Evolutionary conservation across 2,888 invertebrate genomes (phyloP).

Genomic region (Temnothorax ravouxi): DNA sequence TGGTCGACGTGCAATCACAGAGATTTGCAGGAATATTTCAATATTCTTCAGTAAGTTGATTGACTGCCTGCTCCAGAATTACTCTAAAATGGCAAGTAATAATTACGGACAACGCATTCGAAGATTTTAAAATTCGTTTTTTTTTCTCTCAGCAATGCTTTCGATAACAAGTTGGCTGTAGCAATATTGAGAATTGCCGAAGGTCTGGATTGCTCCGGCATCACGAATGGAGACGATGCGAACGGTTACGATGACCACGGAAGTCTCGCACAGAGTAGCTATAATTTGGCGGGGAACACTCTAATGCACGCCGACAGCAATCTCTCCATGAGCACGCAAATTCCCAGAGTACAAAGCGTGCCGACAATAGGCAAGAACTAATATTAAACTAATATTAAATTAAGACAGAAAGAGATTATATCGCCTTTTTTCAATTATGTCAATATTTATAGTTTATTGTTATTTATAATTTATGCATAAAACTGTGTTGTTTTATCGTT

Average conservation of each 20-base stretch:
- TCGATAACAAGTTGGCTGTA: conserved; percentile 96
- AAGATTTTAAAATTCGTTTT: not conserved
- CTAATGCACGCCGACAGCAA: conserved; percentile 86
- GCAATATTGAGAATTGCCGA: conserved; percentile 94
- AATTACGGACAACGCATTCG: not conserved
- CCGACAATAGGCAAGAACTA: conserved; percentile 75
- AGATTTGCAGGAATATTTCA: conserved; percentile 96
- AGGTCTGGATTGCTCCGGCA: conserved; percentile 93
- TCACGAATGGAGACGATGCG: conserved; percentile 61
- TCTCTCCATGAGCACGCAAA: conserved; percentile 83
- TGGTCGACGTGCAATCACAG: conserved; percentile 93
- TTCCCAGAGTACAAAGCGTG: conserved; percentile 84
- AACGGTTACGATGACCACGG: conserved; percentile 81
- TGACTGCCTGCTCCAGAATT: not conserved
- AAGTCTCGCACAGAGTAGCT: conserved; percentile 83
- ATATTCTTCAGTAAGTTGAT: conserved; percentile 94
- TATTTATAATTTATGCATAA: not conserved
- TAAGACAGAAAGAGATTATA: not conserved
- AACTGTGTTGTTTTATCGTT: not conserved
- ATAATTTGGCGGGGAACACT: conserved; percentile 83
- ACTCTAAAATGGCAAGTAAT: not conserved
- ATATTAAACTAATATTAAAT: not conserved
- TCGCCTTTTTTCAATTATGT: not conserved
- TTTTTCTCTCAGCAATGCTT: conserved; percentile 92
- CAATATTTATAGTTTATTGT: not conserved